A percentile compares a stretch with the other conserved stretches of the same genome.
These are phyloP conservation scores for Craniophora ligustri DNA, from an alignment of 2,888 invertebrate species.

Conservation along the genomic window DNA sequence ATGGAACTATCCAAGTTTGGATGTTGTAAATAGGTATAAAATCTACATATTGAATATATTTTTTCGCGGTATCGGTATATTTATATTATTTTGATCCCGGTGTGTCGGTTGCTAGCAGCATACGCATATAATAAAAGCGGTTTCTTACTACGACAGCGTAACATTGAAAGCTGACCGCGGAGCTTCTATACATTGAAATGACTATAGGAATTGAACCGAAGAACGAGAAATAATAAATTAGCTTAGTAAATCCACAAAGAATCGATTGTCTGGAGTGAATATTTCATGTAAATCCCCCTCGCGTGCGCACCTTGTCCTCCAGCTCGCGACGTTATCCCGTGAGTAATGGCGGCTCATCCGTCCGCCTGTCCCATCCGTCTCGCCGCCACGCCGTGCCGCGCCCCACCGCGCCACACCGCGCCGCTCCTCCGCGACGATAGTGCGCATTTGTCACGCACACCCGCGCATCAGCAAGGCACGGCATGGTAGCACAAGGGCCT, in stretches of 20 bases:
- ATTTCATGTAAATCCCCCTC: conserved; percentile 28
- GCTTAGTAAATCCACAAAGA: not conserved
- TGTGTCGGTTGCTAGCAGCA: no score
- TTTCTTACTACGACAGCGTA: no score
- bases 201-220: not conserved
- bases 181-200: no score
- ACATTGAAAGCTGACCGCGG: no score
- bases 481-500: not conserved
- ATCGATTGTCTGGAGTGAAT: conserved; percentile 10
- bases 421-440: conserved; percentile 19
- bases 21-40: not conserved
- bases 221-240: not conserved
- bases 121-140: not conserved
- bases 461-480: not conserved
- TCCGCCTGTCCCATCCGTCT: conserved; percentile 18
- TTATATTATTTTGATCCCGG: no score
- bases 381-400: no score
- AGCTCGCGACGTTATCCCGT: conserved; percentile 25
- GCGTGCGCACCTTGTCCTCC: conserved; percentile 26
- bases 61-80: no score
- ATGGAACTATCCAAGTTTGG: conserved; percentile 6
- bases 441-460: conserved; percentile 21
- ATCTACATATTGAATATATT: no score
- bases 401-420: no score
- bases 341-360: conserved; percentile 36